Conservation (phyloP, 2,797 vertebrate genomes). For the Microcaecilia unicolor region DNA sequence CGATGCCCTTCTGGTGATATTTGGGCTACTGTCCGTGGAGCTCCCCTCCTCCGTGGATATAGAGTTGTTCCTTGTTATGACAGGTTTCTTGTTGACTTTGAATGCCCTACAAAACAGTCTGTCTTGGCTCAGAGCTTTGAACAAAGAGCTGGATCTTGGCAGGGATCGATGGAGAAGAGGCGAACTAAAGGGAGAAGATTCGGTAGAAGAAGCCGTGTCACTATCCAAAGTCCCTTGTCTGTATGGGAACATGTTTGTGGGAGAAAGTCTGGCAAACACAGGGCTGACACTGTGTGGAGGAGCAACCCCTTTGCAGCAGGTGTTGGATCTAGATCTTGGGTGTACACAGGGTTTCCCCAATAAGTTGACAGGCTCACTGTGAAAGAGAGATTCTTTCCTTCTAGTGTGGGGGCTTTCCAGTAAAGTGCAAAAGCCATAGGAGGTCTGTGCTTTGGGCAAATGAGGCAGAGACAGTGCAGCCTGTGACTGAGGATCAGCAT, state of each 20-base stretch:
- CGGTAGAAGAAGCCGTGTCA: constrained; percentile 57
- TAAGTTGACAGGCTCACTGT: constrained; percentile 52
- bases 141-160: constrained; percentile 47
- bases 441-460: constrained; percentile 34
- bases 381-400: constrained; percentile 74
- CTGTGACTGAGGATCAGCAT: constrained; percentile 74
- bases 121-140: constrained; percentile 63
- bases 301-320: constrained; percentile 32
- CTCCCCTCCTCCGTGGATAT: constrained; percentile 71
- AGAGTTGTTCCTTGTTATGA: constrained; percentile 62
- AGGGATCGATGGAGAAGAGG: constrained; percentile 54
- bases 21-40: constrained; percentile 72
- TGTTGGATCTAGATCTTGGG: constrained; percentile 50
- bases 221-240: constrained; percentile 50
- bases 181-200: constrained; percentile 57
- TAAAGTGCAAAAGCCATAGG: constrained; percentile 73
- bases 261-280: constrained; percentile 40
- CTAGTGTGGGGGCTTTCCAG: constrained; percentile 75
- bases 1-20: constrained; percentile 56
- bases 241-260: constrained; percentile 32
- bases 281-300: constrained; percentile 45
- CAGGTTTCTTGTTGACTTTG: constrained; percentile 35
- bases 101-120: constrained; percentile 52
- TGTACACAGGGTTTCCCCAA: constrained; percentile 22
- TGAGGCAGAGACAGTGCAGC: constrained; percentile 37